Percentiles rank a stretch among this genome's conserved stretches.
phyloP scores from a whole-genome alignment of 2,888 invertebrate species.

The Perizoma affinitatum region DNA sequence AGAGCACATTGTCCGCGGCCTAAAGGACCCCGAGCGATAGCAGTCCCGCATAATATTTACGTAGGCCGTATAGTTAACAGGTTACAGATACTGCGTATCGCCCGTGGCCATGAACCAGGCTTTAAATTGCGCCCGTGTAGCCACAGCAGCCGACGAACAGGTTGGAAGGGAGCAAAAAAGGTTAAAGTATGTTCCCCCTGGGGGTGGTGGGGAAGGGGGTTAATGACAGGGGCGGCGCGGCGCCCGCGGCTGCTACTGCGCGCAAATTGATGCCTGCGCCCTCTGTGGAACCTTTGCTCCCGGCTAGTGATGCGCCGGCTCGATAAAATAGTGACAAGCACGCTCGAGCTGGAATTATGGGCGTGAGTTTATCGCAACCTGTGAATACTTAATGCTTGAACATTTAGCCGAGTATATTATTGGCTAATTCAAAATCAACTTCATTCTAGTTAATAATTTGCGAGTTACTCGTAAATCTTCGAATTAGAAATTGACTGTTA shows the following conservation, averaged over 20 bases:
- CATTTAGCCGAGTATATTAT: constrained; percentile 16
- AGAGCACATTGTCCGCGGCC: constrained; percentile 37
- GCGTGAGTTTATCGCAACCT: constrained; percentile 25
- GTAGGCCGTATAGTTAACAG: constrained; percentile 61
- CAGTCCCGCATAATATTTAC: constrained; percentile 64
- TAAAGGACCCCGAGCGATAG: constrained; percentile 52
- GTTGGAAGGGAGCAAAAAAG: constrained; percentile 82
- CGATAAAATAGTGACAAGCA: constrained; percentile 74
- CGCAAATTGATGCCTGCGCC: constrained; percentile 83
- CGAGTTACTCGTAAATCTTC: not conserved
- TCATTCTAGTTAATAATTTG: not conserved
- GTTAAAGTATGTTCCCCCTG: constrained; percentile 77
- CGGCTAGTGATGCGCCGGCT: constrained; percentile 77
- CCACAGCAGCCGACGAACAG: constrained; percentile 80
- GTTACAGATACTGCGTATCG: constrained; percentile 73
- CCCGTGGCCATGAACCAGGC: constrained; percentile 81
- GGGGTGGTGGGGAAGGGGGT: constrained; percentile 54
- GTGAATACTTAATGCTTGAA: constrained; percentile 18
- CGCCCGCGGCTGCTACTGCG: constrained; percentile 82
- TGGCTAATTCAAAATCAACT: constrained; percentile 5
- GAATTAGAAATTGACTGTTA: constrained; percentile 6
- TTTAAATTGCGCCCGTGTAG: constrained; percentile 73
- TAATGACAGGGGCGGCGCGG: constrained; percentile 83
- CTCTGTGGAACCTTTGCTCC: constrained; percentile 80
- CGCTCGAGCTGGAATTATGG: constrained; percentile 49